Percentiles rank a stretch among this genome's conserved stretches.
Evolutionary conservation across 1,140 invertebrate species (phyloP).

Genomic region (Pseudomyrmex concolor): DNA sequence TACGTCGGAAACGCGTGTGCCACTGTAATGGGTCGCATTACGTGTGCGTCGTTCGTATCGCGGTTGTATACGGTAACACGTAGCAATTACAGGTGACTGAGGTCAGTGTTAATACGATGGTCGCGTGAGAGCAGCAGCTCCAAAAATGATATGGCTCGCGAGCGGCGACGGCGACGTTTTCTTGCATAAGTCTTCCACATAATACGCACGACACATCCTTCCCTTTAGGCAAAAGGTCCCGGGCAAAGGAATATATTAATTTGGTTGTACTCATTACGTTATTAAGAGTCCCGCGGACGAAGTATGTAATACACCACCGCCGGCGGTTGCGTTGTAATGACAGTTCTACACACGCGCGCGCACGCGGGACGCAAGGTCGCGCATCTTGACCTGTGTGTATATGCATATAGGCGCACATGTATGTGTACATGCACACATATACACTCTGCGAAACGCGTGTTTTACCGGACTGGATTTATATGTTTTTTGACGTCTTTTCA

Average conservation of each 20-base stretch:
- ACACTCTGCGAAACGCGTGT: conserved; percentile 43
- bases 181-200: conserved; percentile 79
- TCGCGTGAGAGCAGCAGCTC: conserved; percentile 83
- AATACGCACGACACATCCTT: conserved; percentile 75
- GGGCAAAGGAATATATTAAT: conserved; percentile 75
- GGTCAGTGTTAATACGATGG: conserved; percentile 84
- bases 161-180: conserved; percentile 70
- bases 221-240: conserved; percentile 67
- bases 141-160: conserved; percentile 83
- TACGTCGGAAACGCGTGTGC: conserved; percentile 59
- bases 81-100: conserved; percentile 84
- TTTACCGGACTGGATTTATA: conserved; percentile 1
- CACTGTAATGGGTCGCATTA: conserved; percentile 74
- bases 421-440: not conserved
- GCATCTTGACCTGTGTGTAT: not conserved
- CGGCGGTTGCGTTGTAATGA: conserved; percentile 73
- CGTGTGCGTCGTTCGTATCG: conserved; percentile 72
- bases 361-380: conserved; percentile 71
- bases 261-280: conserved; percentile 78
- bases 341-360: conserved; percentile 61
- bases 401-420: no score
- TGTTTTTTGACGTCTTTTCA: not conserved
- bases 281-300: conserved; percentile 66
- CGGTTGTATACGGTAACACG: conserved; percentile 70
- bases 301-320: conserved; percentile 66